Evolutionary conservation across 2,797 vertebrate species (phyloP).

Genomic region (Malacoraja senta): DNA sequence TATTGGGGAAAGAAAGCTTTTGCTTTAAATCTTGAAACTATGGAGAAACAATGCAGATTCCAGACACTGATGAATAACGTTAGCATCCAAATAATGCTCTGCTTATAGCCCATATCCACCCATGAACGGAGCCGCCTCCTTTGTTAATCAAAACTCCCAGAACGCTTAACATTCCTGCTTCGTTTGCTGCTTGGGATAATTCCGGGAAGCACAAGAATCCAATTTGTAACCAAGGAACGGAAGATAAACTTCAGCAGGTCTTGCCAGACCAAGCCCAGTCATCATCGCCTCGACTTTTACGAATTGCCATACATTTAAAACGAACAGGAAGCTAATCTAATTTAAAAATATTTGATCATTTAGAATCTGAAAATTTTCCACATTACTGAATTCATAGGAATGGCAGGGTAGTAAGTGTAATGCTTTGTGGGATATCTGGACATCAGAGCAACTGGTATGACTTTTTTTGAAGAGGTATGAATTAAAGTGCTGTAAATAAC

Average conservation of each 20-base stretch:
- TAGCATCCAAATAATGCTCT: slow-evolving; percentile 3
- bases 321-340: not conserved
- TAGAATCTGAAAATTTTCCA: not conserved
- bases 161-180: not conserved
- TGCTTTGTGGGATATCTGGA: not conserved
- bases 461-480: not conserved
- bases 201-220: not conserved
- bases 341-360: not conserved
- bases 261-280: not conserved
- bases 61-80: not conserved
- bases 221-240: not conserved
- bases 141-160: not conserved
- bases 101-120: not conserved
- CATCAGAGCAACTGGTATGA: not conserved
- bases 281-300: not conserved
- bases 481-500: not conserved
- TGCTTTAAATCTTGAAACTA: not conserved
- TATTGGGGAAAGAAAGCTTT: not conserved
- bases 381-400: not conserved
- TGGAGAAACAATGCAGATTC: too few relatives aligned
- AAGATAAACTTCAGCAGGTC: not conserved
- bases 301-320: not conserved
- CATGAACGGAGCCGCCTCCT: not conserved
- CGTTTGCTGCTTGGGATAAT: not conserved
- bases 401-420: not conserved